These are phyloP conservation scores for Phycodurus eques DNA, from an alignment of 2,113 vertebrate genomes.

Conservation along the genomic window DNA sequence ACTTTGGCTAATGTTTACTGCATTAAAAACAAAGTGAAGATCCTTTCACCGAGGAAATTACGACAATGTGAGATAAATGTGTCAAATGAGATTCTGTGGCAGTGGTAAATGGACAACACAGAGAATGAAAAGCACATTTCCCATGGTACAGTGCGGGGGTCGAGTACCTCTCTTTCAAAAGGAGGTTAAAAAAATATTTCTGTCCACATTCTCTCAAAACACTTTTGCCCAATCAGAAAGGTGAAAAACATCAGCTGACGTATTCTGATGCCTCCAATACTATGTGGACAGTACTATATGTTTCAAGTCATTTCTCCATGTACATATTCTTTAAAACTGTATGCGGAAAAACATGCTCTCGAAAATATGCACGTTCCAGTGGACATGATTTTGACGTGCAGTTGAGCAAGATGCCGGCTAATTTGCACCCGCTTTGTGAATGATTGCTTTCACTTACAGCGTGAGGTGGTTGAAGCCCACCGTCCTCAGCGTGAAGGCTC, in stretches of 20 bases:
- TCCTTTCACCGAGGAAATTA: slow-evolving; percentile 1
- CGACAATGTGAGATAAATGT: background rate
- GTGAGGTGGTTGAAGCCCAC: slow-evolving; percentile 99
- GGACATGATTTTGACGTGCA: no score
- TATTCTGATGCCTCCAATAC: no score
- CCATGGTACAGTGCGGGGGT: slow-evolving; percentile 21
- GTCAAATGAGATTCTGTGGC: slow-evolving; percentile 16
- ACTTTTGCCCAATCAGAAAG: no score
- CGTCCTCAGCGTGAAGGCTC: slow-evolving; percentile 94
- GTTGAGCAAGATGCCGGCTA: no score
- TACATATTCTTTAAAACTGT: no score
- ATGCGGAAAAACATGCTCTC: no score
- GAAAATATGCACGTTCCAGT: no score
- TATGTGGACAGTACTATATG: no score
- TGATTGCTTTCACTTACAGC: slow-evolving; percentile 79
- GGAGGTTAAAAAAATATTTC: background rate
- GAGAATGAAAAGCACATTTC: slow-evolving; percentile 48
- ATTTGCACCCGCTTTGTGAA: no score
- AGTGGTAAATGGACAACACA: slow-evolving; percentile 16
- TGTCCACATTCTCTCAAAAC: no score
- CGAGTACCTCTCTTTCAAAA: background rate
- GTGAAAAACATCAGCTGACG: no score
- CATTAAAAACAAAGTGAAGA: background rate
- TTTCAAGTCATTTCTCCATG: no score
- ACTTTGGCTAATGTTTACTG: slow-evolving; percentile 11